phyloP scores from a whole-genome alignment of 2,113 vertebrate species.

The Machaerirhynchus nigripectus region DNA sequence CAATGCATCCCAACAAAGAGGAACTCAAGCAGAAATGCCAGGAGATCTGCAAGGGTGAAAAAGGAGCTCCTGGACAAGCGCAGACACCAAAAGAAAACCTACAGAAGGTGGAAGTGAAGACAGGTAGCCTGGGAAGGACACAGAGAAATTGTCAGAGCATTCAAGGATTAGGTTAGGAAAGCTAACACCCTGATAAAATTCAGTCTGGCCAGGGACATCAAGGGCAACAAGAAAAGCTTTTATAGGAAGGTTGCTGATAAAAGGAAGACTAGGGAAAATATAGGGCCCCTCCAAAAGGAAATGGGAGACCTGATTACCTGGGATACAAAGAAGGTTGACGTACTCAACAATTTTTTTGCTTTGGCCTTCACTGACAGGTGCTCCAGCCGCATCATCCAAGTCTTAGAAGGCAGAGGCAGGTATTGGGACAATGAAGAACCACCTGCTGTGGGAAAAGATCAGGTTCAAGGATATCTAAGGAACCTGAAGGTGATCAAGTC shows the following conservation, averaged over 20 bases:
- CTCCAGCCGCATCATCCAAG: not conserved
- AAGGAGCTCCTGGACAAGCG: not conserved
- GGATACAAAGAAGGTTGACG: not conserved
- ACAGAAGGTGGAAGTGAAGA: not conserved
- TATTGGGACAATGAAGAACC: not conserved
- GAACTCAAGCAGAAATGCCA: not conserved
- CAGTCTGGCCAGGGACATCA: not conserved
- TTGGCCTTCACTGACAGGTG: not conserved
- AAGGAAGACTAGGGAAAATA: not conserved
- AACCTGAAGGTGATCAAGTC: not conserved
- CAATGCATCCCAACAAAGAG: not conserved
- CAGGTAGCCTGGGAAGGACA: not conserved
- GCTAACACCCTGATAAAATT: no score
- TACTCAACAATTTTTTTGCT: not conserved
- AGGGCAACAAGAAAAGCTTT: not conserved
- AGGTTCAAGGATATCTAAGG: not conserved
- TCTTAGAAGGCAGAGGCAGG: not conserved
- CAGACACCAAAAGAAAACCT: not conserved
- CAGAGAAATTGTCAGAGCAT: not conserved
- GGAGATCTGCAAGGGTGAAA: not conserved
- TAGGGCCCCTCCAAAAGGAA: not conserved
- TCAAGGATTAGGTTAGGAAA: not conserved
- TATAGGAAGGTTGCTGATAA: accelerated
- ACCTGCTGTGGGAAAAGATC: not conserved
- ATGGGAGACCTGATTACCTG: not conserved